Evolutionary conservation across 2,888 invertebrate genomes (phyloP).

Genomic region (Odontothrips loti): DNA sequence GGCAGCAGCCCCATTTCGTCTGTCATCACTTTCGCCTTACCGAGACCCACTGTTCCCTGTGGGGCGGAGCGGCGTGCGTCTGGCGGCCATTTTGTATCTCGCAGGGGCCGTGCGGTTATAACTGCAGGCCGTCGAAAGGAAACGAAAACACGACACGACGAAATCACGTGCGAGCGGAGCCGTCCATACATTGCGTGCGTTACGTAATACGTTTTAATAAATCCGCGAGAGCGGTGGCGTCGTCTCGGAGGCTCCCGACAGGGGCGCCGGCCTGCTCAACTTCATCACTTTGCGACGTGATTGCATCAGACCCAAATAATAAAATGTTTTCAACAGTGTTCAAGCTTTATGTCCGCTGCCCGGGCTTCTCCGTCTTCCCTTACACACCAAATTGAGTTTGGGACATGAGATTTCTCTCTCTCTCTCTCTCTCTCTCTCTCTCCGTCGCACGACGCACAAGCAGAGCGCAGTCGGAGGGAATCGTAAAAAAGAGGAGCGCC

Average conservation of each 20-base stretch:
- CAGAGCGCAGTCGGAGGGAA: not conserved
- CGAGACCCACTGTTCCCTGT: no score
- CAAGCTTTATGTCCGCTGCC: not conserved
- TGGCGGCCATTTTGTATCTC: no score
- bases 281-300: no score
- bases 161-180: no score
- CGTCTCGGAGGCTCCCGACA: not conserved
- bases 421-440: not conserved
- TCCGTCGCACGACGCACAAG: not conserved
- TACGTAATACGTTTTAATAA: not conserved
- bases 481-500: slow-evolving; percentile 24
- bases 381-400: slow-evolving; percentile 23
- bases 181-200: no score
- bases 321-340: not conserved
- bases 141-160: no score
- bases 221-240: not conserved
- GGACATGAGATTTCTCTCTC: slow-evolving; percentile 23
- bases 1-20: not conserved
- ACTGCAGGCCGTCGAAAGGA: no score
- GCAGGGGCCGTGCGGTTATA: no score
- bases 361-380: not conserved
- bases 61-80: no score
- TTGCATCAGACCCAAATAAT: no score
- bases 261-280: not conserved
- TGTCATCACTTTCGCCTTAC: no score